Evolutionary conservation across 1,140 invertebrate species (phyloP).

Genomic region (Monomorium pharaonis): DNA sequence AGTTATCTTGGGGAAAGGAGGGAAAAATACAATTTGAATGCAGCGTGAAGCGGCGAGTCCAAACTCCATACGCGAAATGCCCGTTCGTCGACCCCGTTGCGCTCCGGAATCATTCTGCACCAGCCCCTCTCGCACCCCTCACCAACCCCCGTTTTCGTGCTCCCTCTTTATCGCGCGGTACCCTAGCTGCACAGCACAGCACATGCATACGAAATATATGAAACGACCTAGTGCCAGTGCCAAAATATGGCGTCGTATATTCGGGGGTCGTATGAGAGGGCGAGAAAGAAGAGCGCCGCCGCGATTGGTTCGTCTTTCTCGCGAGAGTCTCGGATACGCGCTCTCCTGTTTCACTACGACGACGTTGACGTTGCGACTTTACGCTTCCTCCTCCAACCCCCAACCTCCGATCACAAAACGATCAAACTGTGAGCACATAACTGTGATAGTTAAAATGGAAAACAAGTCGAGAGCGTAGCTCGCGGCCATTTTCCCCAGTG

Average conservation of each 20-base stretch:
- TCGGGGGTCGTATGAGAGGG: background rate
- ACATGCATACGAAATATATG: constrained; percentile 77
- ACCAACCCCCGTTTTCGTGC: background rate
- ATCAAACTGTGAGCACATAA: constrained; percentile 20
- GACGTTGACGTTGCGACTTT: constrained; percentile 14
- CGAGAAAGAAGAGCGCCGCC: background rate
- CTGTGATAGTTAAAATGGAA: constrained; percentile 27
- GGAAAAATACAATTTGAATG: constrained; percentile 74
- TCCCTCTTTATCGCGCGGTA: background rate
- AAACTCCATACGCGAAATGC: constrained; percentile 41
- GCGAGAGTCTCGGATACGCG: background rate
- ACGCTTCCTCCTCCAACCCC: background rate
- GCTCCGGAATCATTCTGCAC: background rate
- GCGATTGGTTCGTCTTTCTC: constrained; percentile 30
- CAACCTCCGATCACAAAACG: background rate
- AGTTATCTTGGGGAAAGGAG: constrained; percentile 52
- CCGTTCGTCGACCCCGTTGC: constrained; percentile 15
- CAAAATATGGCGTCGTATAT: constrained; percentile 66
- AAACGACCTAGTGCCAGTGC: constrained; percentile 46
- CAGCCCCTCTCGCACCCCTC: background rate
- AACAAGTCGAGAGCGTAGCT: constrained; percentile 8
- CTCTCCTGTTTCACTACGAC: background rate
- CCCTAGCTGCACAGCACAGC: constrained; percentile 30
- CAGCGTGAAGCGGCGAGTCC: constrained; percentile 55
- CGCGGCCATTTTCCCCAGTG: background rate